Evolutionary conservation across 2,888 invertebrate genomes (phyloP).

Genomic region (Poecilus cupreus): DNA sequence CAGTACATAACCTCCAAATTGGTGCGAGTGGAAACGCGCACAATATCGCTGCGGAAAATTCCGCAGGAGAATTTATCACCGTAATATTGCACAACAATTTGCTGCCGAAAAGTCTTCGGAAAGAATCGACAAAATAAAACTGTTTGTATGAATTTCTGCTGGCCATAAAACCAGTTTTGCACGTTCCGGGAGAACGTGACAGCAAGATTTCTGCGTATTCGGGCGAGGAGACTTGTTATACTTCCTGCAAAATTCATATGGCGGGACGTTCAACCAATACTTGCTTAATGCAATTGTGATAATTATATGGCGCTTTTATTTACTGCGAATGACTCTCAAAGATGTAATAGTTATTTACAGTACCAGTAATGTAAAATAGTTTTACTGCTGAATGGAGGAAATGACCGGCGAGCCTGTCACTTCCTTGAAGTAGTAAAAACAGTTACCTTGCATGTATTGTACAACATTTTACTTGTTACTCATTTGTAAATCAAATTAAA

Average conservation of each 20-base stretch:
- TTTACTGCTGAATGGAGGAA: too few species aligned
- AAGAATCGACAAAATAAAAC: constrained; percentile 34
- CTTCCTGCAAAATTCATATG: background rate
- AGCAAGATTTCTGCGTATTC: background rate
- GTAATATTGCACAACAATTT: constrained; percentile 49
- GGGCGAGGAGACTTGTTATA: background rate
- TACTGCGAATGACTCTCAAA: too few species aligned
- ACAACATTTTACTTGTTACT: too few species aligned
- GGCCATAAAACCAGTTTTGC: constrained; percentile 19
- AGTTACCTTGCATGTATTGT: too few species aligned
- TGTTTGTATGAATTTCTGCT: constrained; percentile 45
- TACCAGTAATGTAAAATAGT: too few species aligned
- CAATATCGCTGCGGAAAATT: constrained; percentile 20
- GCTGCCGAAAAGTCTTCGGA: constrained; percentile 11
- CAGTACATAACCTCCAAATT: background rate
- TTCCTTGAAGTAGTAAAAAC: too few species aligned
- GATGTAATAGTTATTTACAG: too few species aligned
- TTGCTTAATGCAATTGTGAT: too few species aligned
- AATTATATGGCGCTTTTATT: too few species aligned
- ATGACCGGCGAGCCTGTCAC: too few species aligned
- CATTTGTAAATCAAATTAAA: too few species aligned
- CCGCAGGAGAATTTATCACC: constrained; percentile 27
- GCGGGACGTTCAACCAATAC: too few species aligned
- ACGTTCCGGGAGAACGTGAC: constrained; percentile 20
- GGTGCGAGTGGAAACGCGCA: background rate